Conservation (phyloP, 1,140 invertebrate genomes). For the Mesaphorura yosii region DNA sequence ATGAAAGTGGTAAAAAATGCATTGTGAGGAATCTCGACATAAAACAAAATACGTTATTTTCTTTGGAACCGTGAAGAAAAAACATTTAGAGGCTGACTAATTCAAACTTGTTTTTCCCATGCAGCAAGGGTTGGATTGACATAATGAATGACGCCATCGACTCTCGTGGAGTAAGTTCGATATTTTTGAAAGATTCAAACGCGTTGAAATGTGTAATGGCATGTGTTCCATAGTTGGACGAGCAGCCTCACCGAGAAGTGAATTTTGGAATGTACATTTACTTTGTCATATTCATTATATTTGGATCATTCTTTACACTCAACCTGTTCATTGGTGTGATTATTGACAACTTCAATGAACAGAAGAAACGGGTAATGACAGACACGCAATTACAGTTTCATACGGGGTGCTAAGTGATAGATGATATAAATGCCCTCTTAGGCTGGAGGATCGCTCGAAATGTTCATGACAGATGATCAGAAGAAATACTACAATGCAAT, state of each 20-base stretch:
- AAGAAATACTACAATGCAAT: conserved; percentile 99
- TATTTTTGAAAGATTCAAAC: conserved; percentile 3
- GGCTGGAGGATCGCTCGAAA: conserved; percentile 91
- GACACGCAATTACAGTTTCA: neutral
- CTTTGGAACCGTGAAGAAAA: no score
- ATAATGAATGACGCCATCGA: conserved; percentile 98
- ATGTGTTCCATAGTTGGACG: conserved; percentile 52
- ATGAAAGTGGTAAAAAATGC: no score
- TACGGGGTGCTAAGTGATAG: neutral
- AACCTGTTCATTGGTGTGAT: conserved; percentile 97
- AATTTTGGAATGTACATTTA: conserved; percentile 97
- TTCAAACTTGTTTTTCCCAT: no score
- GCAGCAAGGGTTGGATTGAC: conserved; percentile 80
- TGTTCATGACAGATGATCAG: conserved; percentile 99
- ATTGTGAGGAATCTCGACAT: no score
- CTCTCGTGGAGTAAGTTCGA: conserved; percentile 69
- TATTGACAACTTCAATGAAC: conserved; percentile 97
- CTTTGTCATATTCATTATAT: conserved; percentile 96
- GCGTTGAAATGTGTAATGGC: conserved; percentile 3
- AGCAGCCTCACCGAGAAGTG: conserved; percentile 84
- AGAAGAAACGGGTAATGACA: conserved; percentile 75
- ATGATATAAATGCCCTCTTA: conserved; percentile 33
- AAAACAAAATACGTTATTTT: no score
- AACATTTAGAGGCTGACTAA: no score
- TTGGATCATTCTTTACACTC: conserved; percentile 93